phyloP scores from a whole-genome alignment of 1,140 invertebrate species.

The Microplitis demolitor region DNA sequence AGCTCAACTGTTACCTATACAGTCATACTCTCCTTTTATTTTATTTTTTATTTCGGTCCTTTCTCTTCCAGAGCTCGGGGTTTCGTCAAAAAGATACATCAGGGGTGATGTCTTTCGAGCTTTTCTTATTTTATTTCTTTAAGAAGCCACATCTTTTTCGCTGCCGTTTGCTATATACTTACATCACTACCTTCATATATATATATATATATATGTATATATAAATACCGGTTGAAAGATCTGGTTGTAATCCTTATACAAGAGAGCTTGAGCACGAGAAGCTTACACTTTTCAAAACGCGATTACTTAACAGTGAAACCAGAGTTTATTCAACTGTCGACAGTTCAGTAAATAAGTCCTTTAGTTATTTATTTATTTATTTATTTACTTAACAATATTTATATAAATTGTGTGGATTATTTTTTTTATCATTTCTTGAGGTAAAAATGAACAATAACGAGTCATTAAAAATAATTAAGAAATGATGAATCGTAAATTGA shows the following conservation, averaged over 20 bases:
- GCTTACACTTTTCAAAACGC: constrained; percentile 14
- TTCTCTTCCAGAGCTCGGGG: too few species aligned
- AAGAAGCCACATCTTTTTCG: not conserved
- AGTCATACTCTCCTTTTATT: not conserved
- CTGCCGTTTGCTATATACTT: not conserved
- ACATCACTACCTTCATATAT: too few species aligned
- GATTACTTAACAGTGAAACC: not conserved
- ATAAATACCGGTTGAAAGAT: not conserved
- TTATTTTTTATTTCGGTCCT: not conserved
- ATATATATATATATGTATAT: not conserved
- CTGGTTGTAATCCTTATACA: not conserved
- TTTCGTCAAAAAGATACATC: not conserved
- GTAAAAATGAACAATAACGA: too few species aligned
- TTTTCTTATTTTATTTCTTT: not conserved
- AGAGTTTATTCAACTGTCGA: not conserved
- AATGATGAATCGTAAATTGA: too few species aligned
- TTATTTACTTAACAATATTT: too few species aligned
- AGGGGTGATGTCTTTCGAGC: not conserved
- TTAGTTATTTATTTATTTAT: too few species aligned
- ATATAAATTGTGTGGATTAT: too few species aligned
- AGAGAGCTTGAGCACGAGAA: not conserved
- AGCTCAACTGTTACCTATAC: not conserved
- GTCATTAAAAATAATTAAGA: too few species aligned
- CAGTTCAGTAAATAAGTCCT: too few species aligned
- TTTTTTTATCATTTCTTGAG: too few species aligned